These are phyloP conservation scores for Geophilus truncorum DNA, from an alignment of 2,888 invertebrate genomes.

Conservation along the genomic window DNA sequence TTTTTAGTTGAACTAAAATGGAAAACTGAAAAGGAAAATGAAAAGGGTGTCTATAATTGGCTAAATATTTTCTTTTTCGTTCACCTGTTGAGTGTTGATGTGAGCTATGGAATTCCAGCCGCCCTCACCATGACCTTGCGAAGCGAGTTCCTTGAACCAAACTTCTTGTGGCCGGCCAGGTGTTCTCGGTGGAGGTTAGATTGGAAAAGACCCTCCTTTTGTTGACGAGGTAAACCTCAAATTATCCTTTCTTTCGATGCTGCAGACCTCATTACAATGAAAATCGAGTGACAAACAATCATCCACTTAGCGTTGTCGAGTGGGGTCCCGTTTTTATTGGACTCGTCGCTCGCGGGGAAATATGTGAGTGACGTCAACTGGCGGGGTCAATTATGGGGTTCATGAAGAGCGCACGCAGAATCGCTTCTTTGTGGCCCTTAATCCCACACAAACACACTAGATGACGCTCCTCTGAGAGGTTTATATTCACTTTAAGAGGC, in stretches of 20 bases:
- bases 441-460: constrained; percentile 10
- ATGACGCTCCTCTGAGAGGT: not conserved
- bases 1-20: too few relatives aligned
- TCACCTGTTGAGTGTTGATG: constrained; percentile 10
- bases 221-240: constrained; percentile 3
- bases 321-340: not conserved
- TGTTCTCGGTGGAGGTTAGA: not conserved
- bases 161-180: not conserved
- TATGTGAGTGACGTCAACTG: constrained; percentile 2
- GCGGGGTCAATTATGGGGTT: constrained; percentile 10
- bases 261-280: not conserved
- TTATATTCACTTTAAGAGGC: constrained; percentile 10
- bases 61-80: not conserved
- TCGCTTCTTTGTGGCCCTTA: constrained; percentile 10
- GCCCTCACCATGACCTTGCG: not conserved
- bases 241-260: not conserved
- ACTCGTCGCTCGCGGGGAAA: not conserved
- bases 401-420: constrained; percentile 1
- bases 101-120: constrained; percentile 2
- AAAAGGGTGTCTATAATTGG: not conserved
- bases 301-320: constrained; percentile 5
- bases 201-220: not conserved
- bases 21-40: too few relatives aligned
- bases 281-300: not conserved
- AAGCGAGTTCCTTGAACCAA: not conserved